A percentile compares a stretch with the other conserved stretches of the same genome.
Evolutionary conservation across 2,888 invertebrate genomes (phyloP).

Genomic region (Gisinianus flammeolus): DNA sequence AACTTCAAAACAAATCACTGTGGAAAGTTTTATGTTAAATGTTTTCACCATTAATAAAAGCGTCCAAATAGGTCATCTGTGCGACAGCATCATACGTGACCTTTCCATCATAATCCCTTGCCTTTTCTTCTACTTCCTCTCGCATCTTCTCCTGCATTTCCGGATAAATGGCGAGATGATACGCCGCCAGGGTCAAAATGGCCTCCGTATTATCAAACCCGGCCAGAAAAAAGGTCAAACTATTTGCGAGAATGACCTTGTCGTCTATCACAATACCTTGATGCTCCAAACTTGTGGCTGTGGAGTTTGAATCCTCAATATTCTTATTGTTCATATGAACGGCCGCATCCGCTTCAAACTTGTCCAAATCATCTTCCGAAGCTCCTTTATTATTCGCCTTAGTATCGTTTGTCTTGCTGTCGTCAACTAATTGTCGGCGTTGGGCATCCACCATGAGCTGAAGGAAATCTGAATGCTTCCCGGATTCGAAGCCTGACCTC

Average conservation of each 20-base stretch:
- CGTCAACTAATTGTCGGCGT: no score
- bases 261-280: no score
- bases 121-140: conserved; percentile 26
- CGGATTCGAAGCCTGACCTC: no score
- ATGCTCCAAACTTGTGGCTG: neutral
- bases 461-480: no score
- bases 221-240: conserved; percentile 34
- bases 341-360: conserved; percentile 34
- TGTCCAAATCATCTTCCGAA: conserved; percentile 25
- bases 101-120: conserved; percentile 26
- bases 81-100: conserved; percentile 47
- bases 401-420: no score
- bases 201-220: conserved; percentile 43
- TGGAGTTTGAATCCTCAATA: neutral
- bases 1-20: no score
- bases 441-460: no score
- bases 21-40: no score
- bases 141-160: conserved; percentile 39
- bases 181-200: conserved; percentile 30
- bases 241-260: conserved; percentile 34
- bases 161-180: conserved; percentile 33
- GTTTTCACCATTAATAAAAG: conserved; percentile 46
- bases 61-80: conserved; percentile 52
- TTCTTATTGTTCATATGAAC: neutral
- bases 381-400: neutral